Evolutionary conservation across 2,888 invertebrate genomes (phyloP).

Genomic region (Hirtodrosophila cameraria): DNA sequence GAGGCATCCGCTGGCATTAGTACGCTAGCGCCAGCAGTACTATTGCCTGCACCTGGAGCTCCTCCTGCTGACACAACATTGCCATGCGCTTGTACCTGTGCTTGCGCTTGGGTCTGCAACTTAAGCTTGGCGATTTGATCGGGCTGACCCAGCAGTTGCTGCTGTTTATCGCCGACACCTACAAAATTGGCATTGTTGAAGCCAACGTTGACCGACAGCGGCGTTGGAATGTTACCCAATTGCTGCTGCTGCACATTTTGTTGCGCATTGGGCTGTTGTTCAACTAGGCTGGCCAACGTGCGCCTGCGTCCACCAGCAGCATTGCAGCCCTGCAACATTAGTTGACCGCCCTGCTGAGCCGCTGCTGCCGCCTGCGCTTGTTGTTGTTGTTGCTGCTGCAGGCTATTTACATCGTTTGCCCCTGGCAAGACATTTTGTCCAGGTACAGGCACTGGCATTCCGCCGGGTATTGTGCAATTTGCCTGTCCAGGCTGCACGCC

Average conservation of each 20-base stretch:
- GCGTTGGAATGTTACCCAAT: slow-evolving; percentile 83
- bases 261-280: slow-evolving; percentile 61
- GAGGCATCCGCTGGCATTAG: slow-evolving; percentile 67
- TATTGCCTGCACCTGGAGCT: slow-evolving; percentile 50
- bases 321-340: slow-evolving; percentile 65
- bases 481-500: slow-evolving; percentile 70
- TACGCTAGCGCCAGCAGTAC: slow-evolving; percentile 31
- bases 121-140: slow-evolving; percentile 82
- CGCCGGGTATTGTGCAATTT: slow-evolving; percentile 50
- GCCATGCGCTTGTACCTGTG: slow-evolving; percentile 77
- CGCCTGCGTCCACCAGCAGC: slow-evolving; percentile 73
- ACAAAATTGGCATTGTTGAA: slow-evolving; percentile 81
- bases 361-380: slow-evolving; percentile 39
- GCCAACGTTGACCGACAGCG: slow-evolving; percentile 82
- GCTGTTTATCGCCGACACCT: slow-evolving; percentile 48
- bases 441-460: slow-evolving; percentile 38
- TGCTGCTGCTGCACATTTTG: slow-evolving; percentile 57
- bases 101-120: slow-evolving; percentile 70
- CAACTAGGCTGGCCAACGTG: slow-evolving; percentile 61
- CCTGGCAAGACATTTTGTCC: slow-evolving; percentile 51
- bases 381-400: slow-evolving; percentile 67
- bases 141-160: slow-evolving; percentile 56
- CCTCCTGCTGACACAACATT: slow-evolving; percentile 65
- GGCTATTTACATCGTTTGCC: slow-evolving; percentile 58
- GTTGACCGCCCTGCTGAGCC: slow-evolving; percentile 44